Percentiles rank a stretch among this genome's conserved stretches.
phyloP scores from a whole-genome alignment of 2,797 vertebrate species.

The Periophthalmus magnuspinnatus region DNA sequence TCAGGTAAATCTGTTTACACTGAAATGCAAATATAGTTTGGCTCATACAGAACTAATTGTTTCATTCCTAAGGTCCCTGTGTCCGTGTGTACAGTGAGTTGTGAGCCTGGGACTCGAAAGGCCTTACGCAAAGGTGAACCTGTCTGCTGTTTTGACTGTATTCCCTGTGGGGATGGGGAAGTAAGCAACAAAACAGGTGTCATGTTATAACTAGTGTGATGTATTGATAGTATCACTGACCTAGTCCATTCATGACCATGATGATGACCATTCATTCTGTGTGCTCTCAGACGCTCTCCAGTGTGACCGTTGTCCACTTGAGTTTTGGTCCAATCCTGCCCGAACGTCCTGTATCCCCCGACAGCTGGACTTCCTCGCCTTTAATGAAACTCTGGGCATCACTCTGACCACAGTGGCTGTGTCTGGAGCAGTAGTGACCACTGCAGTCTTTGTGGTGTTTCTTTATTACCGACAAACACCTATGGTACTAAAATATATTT shows the following conservation, averaged over 20 bases:
- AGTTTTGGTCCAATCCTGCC: slow-evolving; percentile 72
- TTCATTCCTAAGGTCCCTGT: slow-evolving; percentile 54
- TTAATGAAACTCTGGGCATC: slow-evolving; percentile 73
- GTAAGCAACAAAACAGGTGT: slow-evolving; percentile 76
- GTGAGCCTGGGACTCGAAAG: slow-evolving; percentile 69
- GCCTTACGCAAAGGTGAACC: slow-evolving; percentile 66
- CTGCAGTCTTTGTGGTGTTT: slow-evolving; percentile 72
- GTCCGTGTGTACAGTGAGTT: slow-evolving; percentile 76
- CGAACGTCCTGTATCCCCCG: slow-evolving; percentile 65
- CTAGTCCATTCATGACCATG: not conserved
- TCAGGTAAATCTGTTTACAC: slow-evolving; percentile 47
- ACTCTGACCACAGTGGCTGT: slow-evolving; percentile 66
- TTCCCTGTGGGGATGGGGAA: slow-evolving; percentile 73
- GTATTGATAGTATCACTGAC: not conserved
- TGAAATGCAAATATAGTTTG: not conserved
- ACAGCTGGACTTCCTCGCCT: slow-evolving; percentile 75
- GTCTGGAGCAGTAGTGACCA: slow-evolving; percentile 62
- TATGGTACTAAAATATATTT: slow-evolving; percentile 51
- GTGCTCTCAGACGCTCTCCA: slow-evolving; percentile 58
- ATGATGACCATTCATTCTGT: not conserved
- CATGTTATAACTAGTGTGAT: not conserved
- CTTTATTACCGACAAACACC: slow-evolving; percentile 71
- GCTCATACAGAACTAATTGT: not conserved
- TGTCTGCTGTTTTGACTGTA: slow-evolving; percentile 80
- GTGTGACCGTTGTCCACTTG: slow-evolving; percentile 69